Evolutionary conservation across 2,888 invertebrate species (phyloP), one percentile per base, ranked within the genome.

Genomic region (Osmoderma eremita): DNA sequence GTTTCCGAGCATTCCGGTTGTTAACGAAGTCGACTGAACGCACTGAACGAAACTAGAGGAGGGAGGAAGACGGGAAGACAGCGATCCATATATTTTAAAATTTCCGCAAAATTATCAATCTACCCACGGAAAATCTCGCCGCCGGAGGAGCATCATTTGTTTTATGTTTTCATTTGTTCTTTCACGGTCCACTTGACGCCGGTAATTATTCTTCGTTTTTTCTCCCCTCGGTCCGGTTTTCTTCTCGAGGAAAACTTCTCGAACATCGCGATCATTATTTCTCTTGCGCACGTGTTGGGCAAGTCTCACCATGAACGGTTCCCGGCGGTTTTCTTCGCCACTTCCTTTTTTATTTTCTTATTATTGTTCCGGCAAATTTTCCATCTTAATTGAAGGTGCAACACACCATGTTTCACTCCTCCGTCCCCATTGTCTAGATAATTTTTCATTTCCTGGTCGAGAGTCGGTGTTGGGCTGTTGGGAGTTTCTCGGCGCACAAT

Each of bases 161-260:
- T 81, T 80, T 79, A 79, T 79, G 79, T 80, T 81, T 81, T 80
- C 81, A 80, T 80, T 80, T 80, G 79, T 80, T 81, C 79, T 78
- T 80, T 80, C 78, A 79, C 79, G 76, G 79, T 73, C 78, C 79
- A 78, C 78, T 81, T 80, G 80, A 80, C 79, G 79, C 75, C 73
- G 75, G 78, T 78, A 80, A 80, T 80, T 79, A 80, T 80, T 80
- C 80, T 79, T 80, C 79, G 75, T 51, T 62, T 51, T 67, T 66
- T 61, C 45, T 36, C 5, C 38, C 17, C 38, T 38, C 24, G 30
- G 30, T 6, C 30, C 30, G 30, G 1, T 38, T n/a, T 17, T 17
- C 45, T 18, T 6, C n/a, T 22, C 30, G 48, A 17, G 48, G 18
- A 61, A 61, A 54, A 61, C 13, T 41, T 61, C 45, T 20, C 24